These are phyloP conservation scores for Gymnarchus niloticus DNA, from an alignment of 2,113 vertebrate species.

Conservation along the genomic window DNA sequence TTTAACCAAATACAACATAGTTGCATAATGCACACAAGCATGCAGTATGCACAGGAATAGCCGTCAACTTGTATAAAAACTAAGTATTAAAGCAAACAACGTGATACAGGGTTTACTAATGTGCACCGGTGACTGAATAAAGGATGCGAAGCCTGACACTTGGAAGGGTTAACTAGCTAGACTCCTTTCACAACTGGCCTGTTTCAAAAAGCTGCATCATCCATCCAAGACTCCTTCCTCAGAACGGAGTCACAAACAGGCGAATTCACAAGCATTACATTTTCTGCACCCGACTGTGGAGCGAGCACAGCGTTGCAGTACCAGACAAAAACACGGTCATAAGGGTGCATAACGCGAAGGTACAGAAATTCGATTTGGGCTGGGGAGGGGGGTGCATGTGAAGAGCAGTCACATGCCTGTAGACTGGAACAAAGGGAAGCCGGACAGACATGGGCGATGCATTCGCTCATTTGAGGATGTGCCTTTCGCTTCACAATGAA, in stretches of 20 bases:
- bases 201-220: conserved; percentile 1
- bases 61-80: neutral
- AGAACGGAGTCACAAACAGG: neutral
- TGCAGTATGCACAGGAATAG: neutral
- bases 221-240: neutral
- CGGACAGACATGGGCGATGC: neutral
- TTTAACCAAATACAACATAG: neutral
- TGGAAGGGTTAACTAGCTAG: neutral
- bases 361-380: neutral
- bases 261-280: neutral
- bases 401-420: neutral
- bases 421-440: neutral
- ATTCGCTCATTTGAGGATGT: conserved; percentile 1
- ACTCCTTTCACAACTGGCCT: neutral
- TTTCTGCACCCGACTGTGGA: neutral
- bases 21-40: neutral
- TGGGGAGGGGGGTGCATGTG: neutral
- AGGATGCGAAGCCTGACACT: too few relatives aligned
- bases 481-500: neutral
- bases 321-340: neutral
- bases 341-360: neutral
- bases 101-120: neutral
- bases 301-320: neutral
- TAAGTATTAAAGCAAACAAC: neutral
- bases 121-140: too few relatives aligned